These are phyloP conservation scores for Rattus rattus DNA, from an alignment of 2,113 vertebrate species.

Conservation along the genomic window DNA sequence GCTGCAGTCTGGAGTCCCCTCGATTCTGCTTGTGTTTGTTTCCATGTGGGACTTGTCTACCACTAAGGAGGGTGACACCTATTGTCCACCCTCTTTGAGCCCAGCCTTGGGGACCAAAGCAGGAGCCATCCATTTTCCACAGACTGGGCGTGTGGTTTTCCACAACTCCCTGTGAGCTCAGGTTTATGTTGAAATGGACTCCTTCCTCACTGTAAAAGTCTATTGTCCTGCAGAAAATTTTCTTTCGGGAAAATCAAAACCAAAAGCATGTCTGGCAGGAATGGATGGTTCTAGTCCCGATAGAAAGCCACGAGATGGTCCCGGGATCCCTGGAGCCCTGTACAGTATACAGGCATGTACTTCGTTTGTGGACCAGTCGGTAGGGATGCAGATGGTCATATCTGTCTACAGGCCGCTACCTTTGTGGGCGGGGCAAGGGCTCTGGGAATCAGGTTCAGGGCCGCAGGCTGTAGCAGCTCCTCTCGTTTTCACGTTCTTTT, in stretches of 20 bases:
- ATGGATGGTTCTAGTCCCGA: background rate
- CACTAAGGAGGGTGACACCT: background rate
- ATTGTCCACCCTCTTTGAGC: background rate
- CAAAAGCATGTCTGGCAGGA: background rate
- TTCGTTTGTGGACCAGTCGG: background rate
- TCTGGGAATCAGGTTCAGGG: background rate
- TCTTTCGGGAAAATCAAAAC: background rate
- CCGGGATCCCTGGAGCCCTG: background rate
- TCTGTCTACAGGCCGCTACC: background rate
- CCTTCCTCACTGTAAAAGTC: background rate
- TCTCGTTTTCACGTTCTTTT: background rate
- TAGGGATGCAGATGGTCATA: fast-evolving
- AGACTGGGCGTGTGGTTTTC: background rate
- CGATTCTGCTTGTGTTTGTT: too few species aligned
- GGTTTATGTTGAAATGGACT: background rate
- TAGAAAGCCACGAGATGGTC: background rate
- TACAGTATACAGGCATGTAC: fast-evolving
- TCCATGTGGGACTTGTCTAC: background rate
- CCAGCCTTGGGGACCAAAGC: background rate
- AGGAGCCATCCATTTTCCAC: background rate
- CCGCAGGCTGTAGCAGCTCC: background rate
- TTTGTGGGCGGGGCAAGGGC: background rate
- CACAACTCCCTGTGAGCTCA: background rate
- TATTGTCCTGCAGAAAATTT: background rate
- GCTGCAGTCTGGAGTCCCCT: fast-evolving